Evolutionary conservation across 2,888 invertebrate species (phyloP).

Genomic region (Ypsolopha scabrella): DNA sequence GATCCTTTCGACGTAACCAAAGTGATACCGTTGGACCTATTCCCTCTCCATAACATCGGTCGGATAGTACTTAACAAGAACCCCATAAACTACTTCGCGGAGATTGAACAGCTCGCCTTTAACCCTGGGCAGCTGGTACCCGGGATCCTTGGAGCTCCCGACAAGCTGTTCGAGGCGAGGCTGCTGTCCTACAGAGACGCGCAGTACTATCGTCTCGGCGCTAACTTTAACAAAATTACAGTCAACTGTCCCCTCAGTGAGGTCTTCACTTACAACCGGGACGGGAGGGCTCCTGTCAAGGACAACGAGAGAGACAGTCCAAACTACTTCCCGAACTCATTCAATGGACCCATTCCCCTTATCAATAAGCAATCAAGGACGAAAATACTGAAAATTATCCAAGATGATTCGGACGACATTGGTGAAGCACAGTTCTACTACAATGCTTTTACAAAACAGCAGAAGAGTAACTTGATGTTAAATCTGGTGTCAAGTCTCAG

Average conservation of each 20-base stretch:
- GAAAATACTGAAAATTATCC: neutral
- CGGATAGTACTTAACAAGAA: slow-evolving; percentile 43
- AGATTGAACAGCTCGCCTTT: slow-evolving; percentile 63
- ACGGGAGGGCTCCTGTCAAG: slow-evolving; percentile 21
- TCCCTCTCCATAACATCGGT: slow-evolving; percentile 59
- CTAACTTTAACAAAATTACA: slow-evolving; percentile 22
- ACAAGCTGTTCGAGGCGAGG: slow-evolving; percentile 62
- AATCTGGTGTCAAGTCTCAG: neutral
- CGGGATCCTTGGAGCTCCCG: slow-evolving; percentile 63
- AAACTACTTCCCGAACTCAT: slow-evolving; percentile 20
- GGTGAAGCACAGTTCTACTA: neutral
- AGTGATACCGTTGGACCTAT: slow-evolving; percentile 50
- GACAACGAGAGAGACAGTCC: slow-evolving; percentile 21
- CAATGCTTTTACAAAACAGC: neutral
- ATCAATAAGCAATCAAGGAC: neutral
- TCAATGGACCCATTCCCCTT: neutral
- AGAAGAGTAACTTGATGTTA: neutral
- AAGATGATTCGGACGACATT: neutral
- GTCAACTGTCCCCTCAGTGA: slow-evolving; percentile 22
- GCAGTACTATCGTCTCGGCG: slow-evolving; percentile 25
- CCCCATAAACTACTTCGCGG: slow-evolving; percentile 28
- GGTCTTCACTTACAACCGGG: slow-evolving; percentile 20
- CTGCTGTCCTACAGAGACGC: slow-evolving; percentile 66
- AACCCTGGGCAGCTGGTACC: slow-evolving; percentile 34
- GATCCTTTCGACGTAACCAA: slow-evolving; percentile 60